Evolutionary conservation across 2,797 vertebrate genomes (phyloP).

Genomic region (Hydrocynus forskahlii): DNA sequence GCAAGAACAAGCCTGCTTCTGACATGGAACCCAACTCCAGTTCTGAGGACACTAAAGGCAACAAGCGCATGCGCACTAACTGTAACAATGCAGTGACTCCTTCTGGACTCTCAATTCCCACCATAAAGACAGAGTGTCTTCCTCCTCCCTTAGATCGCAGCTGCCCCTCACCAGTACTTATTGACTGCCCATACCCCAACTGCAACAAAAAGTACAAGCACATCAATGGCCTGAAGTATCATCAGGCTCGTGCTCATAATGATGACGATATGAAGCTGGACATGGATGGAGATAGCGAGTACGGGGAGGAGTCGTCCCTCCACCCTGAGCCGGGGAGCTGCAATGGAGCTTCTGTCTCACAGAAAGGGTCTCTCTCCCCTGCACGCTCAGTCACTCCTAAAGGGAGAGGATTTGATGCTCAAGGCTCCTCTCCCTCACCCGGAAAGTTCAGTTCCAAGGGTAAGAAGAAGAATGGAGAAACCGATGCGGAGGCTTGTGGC

Average conservation of each 20-base stretch:
- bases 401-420: constrained; percentile 91
- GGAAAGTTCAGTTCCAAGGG: constrained; percentile 90
- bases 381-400: constrained; percentile 95
- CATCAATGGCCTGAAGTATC: constrained; percentile 98
- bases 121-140: constrained; percentile 86
- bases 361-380: constrained; percentile 94
- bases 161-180: constrained; percentile 95
- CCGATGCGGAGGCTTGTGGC: constrained; percentile 84
- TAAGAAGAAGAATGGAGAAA: constrained; percentile 91
- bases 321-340: constrained; percentile 89
- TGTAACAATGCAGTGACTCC: constrained; percentile 85
- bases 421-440: constrained; percentile 92
- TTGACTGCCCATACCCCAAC: constrained; percentile 98
- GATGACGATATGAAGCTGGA: constrained; percentile 95
- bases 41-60: constrained; percentile 98
- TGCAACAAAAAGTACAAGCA: constrained; percentile 99
- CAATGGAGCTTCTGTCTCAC: constrained; percentile 87
- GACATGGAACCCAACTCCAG: constrained; percentile 99
- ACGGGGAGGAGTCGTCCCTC: constrained; percentile 89
- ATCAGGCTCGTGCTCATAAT: constrained; percentile 97
- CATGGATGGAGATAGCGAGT: constrained; percentile 93
- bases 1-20: constrained; percentile 93
- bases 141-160: constrained; percentile 86
- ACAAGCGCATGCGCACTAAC: constrained; percentile 97
- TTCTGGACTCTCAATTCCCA: constrained; percentile 78